A percentile compares a stretch with the other conserved stretches of the same genome.
These are phyloP conservation scores for Chaetoderma sp. DNA, from an alignment of 2,888 invertebrate species.

Conservation along the genomic window DNA sequence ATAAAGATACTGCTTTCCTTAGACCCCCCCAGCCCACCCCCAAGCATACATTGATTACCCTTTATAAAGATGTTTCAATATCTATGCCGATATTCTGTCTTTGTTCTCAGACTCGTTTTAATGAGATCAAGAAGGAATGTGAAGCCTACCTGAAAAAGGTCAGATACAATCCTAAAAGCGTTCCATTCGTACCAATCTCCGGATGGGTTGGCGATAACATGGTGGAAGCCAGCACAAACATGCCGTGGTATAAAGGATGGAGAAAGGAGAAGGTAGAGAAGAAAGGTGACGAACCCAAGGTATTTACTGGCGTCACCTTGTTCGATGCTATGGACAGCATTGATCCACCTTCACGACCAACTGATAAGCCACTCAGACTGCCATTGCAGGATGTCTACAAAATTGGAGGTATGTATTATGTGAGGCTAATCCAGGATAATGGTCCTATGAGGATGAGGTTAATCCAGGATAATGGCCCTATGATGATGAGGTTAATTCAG, in stretches of 20 bases:
- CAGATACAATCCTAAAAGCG: slow-evolving; percentile 97
- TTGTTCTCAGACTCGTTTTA: slow-evolving; percentile 83
- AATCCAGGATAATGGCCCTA: too few relatives aligned
- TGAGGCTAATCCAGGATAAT: too few relatives aligned
- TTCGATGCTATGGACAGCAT: slow-evolving; percentile 98
- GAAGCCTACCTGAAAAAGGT: slow-evolving; percentile 99
- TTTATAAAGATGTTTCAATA: too few relatives aligned
- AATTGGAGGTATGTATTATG: slow-evolving; percentile 97
- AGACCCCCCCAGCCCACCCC: too few relatives aligned
- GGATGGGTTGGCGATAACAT: slow-evolving; percentile 99
- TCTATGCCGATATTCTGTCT: too few relatives aligned
- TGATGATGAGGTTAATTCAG: too few relatives aligned
- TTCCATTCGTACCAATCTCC: slow-evolving; percentile 99
- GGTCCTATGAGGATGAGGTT: too few relatives aligned
- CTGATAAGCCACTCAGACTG: slow-evolving; percentile 97
- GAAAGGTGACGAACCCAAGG: too few relatives aligned
- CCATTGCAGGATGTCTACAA: slow-evolving; percentile 99
- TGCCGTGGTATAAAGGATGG: slow-evolving; percentile 96
- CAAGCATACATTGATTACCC: too few relatives aligned
- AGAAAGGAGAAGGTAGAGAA: slow-evolving; percentile 71
- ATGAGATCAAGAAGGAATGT: slow-evolving; percentile 99
- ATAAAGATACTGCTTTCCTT: too few relatives aligned
- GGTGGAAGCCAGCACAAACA: slow-evolving; percentile 94
- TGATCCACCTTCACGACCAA: slow-evolving; percentile 93
- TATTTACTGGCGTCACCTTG: slow-evolving; percentile 87